Evolutionary conservation across 1,140 invertebrate genomes (phyloP).

Genomic region (Ectropis grisescens): DNA sequence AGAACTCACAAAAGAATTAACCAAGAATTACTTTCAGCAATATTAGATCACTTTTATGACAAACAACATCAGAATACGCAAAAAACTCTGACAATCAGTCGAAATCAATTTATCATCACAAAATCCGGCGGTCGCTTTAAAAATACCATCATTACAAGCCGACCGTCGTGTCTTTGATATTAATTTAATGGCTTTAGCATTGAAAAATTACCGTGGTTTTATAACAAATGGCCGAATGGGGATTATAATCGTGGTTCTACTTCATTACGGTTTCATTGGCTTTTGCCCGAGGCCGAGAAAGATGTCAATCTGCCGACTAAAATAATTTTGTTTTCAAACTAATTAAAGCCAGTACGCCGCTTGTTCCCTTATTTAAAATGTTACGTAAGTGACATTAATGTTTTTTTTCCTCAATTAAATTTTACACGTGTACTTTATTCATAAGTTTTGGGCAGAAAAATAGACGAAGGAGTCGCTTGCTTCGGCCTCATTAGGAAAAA

Average conservation of each 20-base stretch:
- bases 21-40: too few relatives aligned
- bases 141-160: conserved; percentile 17
- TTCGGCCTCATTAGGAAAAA: too few relatives aligned
- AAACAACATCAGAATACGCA: too few relatives aligned
- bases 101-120: neutral
- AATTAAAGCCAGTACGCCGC: conserved; percentile 41
- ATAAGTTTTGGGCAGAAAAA: conserved; percentile 1
- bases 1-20: too few relatives aligned
- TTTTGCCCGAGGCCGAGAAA: conserved; percentile 20
- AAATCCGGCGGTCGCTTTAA: neutral
- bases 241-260: conserved; percentile 27
- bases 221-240: conserved; percentile 25
- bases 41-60: too few relatives aligned
- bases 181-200: conserved; percentile 26
- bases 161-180: conserved; percentile 18
- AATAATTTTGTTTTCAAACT: conserved; percentile 50
- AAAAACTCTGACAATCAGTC: too few relatives aligned
- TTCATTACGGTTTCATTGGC: conserved; percentile 47
- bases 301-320: conserved; percentile 26
- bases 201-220: conserved; percentile 10
- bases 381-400: too few relatives aligned
- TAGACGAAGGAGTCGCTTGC: too few relatives aligned
- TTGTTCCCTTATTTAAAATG: too few relatives aligned
- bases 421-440: conserved; percentile 26
- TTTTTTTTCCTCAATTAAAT: conserved; percentile 25